Percentiles rank a stretch among this genome's conserved stretches.
Evolutionary conservation across 2,888 invertebrate genomes (phyloP).

Genomic region (Himalopsyche japonica): DNA sequence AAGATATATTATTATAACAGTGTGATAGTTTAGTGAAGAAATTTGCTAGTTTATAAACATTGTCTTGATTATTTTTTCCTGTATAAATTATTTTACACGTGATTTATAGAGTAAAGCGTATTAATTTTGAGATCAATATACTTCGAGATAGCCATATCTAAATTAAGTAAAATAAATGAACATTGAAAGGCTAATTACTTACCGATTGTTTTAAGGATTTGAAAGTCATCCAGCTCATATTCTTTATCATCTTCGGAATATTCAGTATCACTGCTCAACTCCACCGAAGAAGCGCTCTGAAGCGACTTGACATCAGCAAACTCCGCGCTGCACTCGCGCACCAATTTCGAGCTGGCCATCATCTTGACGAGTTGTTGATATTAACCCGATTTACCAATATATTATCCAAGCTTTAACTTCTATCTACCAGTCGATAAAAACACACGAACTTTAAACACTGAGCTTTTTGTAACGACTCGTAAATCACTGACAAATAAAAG

Average conservation of each 20-base stretch:
- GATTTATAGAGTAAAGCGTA: not conserved
- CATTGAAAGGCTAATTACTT: constrained; percentile 48
- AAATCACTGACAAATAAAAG: not conserved
- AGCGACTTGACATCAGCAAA: constrained; percentile 57
- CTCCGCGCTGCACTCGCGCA: constrained; percentile 60
- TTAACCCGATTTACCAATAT: not conserved
- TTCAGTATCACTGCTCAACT: constrained; percentile 61
- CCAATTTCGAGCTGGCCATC: constrained; percentile 61
- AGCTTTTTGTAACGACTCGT: not conserved
- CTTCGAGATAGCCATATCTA: no score
- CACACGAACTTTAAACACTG: not conserved
- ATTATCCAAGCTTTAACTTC: not conserved
- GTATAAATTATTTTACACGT: no score
- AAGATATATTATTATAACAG: no score
- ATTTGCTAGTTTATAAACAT: no score
- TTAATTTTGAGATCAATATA: no score
- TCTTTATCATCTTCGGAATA: constrained; percentile 65
- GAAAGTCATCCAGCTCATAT: constrained; percentile 77
- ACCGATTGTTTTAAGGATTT: constrained; percentile 88
- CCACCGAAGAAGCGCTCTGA: constrained; percentile 60
- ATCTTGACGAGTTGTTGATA: constrained; percentile 47
- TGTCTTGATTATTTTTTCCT: no score
- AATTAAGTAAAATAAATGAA: no score
- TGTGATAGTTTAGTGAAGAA: no score
- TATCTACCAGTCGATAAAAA: not conserved